phyloP scores from a whole-genome alignment of 2,888 invertebrate species.

The Nephrotoma guestfalica region DNA sequence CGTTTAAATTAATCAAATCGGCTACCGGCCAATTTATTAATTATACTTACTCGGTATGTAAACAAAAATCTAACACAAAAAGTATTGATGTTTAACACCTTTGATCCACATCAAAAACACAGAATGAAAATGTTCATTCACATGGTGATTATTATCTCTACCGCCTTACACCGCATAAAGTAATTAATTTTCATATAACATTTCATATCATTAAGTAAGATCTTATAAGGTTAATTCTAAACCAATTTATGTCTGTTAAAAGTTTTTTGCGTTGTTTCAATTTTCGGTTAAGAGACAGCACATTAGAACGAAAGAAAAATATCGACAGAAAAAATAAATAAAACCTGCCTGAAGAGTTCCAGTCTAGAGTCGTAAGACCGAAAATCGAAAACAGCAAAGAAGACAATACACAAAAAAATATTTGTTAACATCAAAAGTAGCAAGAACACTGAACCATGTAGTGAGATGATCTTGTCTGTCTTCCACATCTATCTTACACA shows the following conservation, averaged over 20 bases:
- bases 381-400: background rate
- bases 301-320: background rate
- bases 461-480: background rate
- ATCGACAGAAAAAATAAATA: background rate
- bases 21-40: background rate
- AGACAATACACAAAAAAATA: background rate
- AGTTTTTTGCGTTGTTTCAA: background rate
- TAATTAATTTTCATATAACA: background rate
- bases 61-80: background rate
- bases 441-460: background rate
- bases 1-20: background rate
- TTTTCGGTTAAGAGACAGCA: background rate
- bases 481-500: background rate
- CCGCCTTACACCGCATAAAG: background rate
- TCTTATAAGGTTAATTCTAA: background rate
- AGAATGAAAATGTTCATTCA: background rate
- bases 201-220: background rate
- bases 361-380: background rate
- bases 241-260: background rate
- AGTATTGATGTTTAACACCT: background rate
- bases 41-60: background rate
- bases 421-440: background rate
- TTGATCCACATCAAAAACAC: background rate
- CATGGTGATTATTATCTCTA: background rate
- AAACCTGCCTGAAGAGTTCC: background rate